Conservation (phyloP, 2,797 vertebrate species). For the Ispidina lecontei region DNA sequence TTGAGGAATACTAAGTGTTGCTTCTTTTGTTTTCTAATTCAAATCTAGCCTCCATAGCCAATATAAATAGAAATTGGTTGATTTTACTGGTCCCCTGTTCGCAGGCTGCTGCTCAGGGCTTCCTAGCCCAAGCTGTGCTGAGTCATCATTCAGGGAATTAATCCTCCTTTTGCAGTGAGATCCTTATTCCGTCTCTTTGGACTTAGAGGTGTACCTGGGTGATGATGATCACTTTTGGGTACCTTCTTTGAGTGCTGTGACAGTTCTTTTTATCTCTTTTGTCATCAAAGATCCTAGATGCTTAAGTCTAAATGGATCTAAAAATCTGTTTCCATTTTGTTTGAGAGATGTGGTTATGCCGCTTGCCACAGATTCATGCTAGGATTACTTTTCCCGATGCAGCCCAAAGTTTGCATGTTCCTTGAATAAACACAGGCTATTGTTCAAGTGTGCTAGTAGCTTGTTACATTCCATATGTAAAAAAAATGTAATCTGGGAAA, state of each 20-base stretch:
- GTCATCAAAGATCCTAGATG: not conserved
- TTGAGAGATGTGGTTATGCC: not conserved
- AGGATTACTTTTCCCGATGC: not conserved
- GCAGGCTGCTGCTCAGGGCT: not conserved
- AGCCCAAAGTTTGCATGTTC: not conserved
- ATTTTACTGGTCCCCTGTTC: not conserved
- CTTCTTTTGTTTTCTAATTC: not conserved
- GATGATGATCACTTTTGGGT: not conserved
- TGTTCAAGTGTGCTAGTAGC: not conserved
- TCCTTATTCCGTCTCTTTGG: not conserved
- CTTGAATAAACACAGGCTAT: not conserved
- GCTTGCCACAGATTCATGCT: fast-evolving
- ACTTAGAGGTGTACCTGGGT: not conserved
- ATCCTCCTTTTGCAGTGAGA: not conserved
- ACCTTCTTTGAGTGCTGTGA: not conserved
- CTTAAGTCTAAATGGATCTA: not conserved
- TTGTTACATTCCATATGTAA: not conserved
- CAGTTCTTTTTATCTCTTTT: not conserved
- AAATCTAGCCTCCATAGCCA: not conserved
- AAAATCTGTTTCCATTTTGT: fast-evolving
- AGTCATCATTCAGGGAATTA: not conserved
- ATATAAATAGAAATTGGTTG: not conserved
- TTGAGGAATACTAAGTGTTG: not conserved
- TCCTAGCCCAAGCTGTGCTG: not conserved
- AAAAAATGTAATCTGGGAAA: slow-evolving; percentile 19